Conservation (phyloP, 2,888 invertebrate species). For the Rhagium mordax region DNA sequence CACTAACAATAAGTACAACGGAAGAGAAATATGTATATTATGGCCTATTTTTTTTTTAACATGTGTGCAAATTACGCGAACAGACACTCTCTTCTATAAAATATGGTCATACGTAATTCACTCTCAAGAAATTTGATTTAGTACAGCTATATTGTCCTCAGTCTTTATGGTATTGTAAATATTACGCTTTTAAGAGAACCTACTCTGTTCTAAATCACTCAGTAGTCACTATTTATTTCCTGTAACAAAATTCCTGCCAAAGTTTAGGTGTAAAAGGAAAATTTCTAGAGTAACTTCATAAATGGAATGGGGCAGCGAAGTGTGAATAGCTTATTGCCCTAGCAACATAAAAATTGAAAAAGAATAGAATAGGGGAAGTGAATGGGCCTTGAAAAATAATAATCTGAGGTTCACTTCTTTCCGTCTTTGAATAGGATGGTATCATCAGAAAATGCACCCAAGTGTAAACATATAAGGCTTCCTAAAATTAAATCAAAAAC, state of each 20-base stretch:
- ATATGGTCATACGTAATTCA: no score
- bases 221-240: slow-evolving; percentile 35
- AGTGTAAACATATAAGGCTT: neutral
- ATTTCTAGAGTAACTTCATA: slow-evolving; percentile 44
- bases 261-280: slow-evolving; percentile 40
- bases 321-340: slow-evolving; percentile 44
- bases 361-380: slow-evolving; percentile 36
- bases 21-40: no score
- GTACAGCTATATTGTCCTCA: no score
- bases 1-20: no score
- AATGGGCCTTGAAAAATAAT: slow-evolving; percentile 44
- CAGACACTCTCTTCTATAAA: no score
- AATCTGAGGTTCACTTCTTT: slow-evolving; percentile 17
- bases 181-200: neutral
- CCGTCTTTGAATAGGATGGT: slow-evolving; percentile 1
- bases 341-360: slow-evolving; percentile 41
- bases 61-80: no score
- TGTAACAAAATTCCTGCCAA: slow-evolving; percentile 25
- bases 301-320: slow-evolving; percentile 44
- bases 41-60: no score
- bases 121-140: no score
- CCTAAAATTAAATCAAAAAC: no score
- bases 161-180: neutral
- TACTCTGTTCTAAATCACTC: neutral
- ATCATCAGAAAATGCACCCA: slow-evolving; percentile 1